A percentile compares a stretch with the other conserved stretches of the same genome.
phyloP scores from a whole-genome alignment of 2,113 vertebrate genomes.

The Cottus gobio region DNA sequence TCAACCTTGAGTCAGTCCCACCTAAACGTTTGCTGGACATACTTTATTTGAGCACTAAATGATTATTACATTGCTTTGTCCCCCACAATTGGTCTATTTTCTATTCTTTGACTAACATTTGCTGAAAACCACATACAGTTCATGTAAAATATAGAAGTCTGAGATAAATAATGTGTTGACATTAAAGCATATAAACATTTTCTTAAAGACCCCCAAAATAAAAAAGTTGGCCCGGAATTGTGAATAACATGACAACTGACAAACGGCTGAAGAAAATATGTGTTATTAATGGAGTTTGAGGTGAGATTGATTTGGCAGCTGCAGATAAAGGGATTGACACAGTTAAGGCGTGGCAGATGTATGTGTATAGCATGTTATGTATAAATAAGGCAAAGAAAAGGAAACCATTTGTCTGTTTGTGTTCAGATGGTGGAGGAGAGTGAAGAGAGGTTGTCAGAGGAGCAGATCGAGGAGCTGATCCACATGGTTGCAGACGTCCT shows the following conservation, averaged over 20 bases:
- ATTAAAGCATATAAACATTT: neutral
- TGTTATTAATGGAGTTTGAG: neutral
- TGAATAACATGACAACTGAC: neutral
- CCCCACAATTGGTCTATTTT: neutral
- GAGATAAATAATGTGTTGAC: neutral
- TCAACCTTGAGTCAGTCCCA: neutral
- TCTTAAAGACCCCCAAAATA: neutral
- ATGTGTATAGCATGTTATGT: neutral
- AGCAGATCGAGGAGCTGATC: constrained; percentile 87
- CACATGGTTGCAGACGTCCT: constrained; percentile 78
- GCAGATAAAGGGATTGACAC: neutral
- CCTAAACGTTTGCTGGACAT: neutral
- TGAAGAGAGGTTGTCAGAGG: constrained; percentile 86
- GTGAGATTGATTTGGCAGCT: neutral
- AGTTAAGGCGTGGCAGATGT: neutral
- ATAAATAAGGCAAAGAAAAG: neutral
- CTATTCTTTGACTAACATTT: neutral
- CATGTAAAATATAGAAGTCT: neutral
- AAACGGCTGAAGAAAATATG: neutral
- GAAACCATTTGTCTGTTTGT: constrained; percentile 19
- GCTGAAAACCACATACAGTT: neutral
- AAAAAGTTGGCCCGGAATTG: neutral
- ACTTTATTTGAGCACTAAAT: neutral
- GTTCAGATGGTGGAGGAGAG: constrained; percentile 86
- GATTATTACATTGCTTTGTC: neutral